Evolutionary conservation across 2,888 invertebrate species (phyloP).

Genomic region (Parelbella ahira): DNA sequence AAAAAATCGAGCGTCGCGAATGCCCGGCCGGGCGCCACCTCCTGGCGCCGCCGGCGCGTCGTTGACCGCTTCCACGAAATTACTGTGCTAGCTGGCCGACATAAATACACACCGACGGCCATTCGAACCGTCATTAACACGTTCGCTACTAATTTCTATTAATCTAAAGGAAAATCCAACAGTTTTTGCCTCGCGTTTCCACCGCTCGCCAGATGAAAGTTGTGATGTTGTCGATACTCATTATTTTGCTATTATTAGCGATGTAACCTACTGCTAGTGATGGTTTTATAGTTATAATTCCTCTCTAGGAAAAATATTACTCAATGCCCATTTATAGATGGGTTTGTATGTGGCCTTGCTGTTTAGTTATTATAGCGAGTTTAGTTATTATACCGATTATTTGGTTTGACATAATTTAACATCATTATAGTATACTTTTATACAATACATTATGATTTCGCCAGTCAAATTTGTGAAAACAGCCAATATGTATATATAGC

Average conservation of each 20-base stretch:
- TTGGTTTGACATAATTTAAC: too few relatives aligned
- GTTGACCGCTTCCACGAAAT: slow-evolving; percentile 65
- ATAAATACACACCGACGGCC: slow-evolving; percentile 46
- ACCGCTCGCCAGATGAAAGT: slow-evolving; percentile 9
- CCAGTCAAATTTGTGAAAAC: too few relatives aligned
- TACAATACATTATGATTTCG: too few relatives aligned
- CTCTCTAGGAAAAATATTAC: not conserved
- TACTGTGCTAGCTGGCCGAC: slow-evolving; percentile 51
- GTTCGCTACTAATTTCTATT: slow-evolving; percentile 17
- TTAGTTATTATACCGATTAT: too few relatives aligned
- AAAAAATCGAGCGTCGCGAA: slow-evolving; percentile 53
- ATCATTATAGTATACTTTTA: too few relatives aligned
- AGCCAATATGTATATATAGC: too few relatives aligned
- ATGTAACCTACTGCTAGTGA: slow-evolving; percentile 3
- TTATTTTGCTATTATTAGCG: slow-evolving; percentile 12
- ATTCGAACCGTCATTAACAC: slow-evolving; percentile 29
- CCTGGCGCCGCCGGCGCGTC: slow-evolving; percentile 58
- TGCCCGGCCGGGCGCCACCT: slow-evolving; percentile 56
- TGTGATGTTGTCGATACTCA: slow-evolving; percentile 2
- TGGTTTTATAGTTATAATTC: not conserved
- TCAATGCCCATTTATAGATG: slow-evolving; percentile 7
- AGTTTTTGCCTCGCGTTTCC: slow-evolving; percentile 14
- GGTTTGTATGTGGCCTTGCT: too few relatives aligned
- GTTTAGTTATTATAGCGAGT: too few relatives aligned
- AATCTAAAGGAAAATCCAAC: slow-evolving; percentile 20